Conservation (phyloP, 2,113 vertebrate species). For the Paramisgurnus dabryanus region DNA sequence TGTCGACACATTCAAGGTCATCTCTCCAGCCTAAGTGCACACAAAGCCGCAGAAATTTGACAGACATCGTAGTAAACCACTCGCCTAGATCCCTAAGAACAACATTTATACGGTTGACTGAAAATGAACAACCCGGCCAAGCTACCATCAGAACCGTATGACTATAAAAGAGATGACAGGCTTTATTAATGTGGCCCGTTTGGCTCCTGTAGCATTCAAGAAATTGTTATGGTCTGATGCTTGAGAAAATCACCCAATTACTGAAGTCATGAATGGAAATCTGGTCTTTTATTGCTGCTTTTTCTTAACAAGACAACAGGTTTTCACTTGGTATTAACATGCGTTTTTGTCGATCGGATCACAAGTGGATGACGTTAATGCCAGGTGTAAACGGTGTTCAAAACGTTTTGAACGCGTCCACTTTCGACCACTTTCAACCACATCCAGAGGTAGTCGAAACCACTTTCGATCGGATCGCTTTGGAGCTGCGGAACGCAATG, state of each 20-base stretch:
- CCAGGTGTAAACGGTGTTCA: too few species aligned
- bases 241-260: neutral
- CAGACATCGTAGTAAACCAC: neutral
- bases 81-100: neutral
- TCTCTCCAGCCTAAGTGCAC: constrained; percentile 13
- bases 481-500: too few species aligned
- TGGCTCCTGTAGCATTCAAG: neutral
- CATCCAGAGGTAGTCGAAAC: too few species aligned
- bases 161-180: constrained; percentile 7
- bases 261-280: neutral
- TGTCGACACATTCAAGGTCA: constrained; percentile 17
- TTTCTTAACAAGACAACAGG: neutral
- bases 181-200: constrained; percentile 13
- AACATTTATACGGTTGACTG: neutral
- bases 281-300: neutral
- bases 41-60: neutral
- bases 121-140: constrained; percentile 7
- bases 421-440: too few species aligned
- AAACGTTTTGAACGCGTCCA: too few species aligned
- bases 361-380: too few species aligned
- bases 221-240: neutral
- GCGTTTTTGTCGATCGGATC: too few species aligned
- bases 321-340: too few species aligned
- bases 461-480: too few species aligned
- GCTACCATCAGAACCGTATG: constrained; percentile 26